Conservation (phyloP, 1,140 invertebrate species). For the Anadara kagoshimensis region DNA sequence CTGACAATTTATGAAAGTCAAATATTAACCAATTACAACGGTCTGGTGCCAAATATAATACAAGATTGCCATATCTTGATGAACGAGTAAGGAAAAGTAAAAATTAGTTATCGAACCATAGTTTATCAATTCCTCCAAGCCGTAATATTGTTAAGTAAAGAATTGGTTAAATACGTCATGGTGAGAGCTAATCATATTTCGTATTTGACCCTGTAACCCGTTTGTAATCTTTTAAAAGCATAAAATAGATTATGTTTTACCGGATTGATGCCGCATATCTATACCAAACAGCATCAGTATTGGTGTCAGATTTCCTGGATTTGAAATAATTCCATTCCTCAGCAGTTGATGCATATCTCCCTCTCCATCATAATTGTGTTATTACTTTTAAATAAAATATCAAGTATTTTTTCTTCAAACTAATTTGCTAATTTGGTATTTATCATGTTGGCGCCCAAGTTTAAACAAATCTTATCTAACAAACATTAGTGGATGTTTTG, state of each 20-base stretch:
- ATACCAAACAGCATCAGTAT: too few species aligned
- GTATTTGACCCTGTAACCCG: background rate
- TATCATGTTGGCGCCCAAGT: too few species aligned
- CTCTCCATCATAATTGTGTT: too few species aligned
- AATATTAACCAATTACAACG: background rate
- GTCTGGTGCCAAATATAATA: slow-evolving; percentile 7
- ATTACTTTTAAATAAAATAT: too few species aligned
- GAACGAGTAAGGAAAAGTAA: background rate
- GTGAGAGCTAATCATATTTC: slow-evolving; percentile 7
- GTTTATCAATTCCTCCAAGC: background rate
- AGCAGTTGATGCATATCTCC: too few species aligned
- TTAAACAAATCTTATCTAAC: too few species aligned
- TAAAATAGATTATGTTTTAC: background rate
- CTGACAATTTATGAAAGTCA: slow-evolving; percentile 14
- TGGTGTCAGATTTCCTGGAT: too few species aligned
- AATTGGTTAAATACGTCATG: background rate
- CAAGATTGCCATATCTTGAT: background rate
- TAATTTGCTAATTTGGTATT: too few species aligned
- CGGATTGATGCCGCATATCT: too few species aligned
- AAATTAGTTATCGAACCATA: slow-evolving; percentile 6
- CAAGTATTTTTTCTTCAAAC: too few species aligned
- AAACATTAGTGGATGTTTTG: too few species aligned
- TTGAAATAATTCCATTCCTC: too few species aligned
- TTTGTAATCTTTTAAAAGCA: background rate
- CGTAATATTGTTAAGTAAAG: background rate